Base-by-base conservation (phyloP, 2,113 vertebrate genomes). In the Holacanthus passer region DNA sequence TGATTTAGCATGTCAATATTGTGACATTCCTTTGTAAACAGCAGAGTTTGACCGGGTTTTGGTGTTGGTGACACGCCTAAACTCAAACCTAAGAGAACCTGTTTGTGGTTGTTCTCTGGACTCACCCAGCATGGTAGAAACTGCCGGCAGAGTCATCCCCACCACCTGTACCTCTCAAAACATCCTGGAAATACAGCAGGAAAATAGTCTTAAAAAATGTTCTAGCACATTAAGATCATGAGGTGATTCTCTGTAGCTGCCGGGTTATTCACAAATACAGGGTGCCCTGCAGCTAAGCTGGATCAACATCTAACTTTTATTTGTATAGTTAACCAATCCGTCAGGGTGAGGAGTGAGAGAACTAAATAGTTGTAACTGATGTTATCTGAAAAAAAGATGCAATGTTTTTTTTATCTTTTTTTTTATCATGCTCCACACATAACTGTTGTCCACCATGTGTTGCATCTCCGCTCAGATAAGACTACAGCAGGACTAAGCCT, bases 41-140 rank as follows among this genome's bases (percentile, higher is more conserved):
- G 7, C n/a, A 20, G 22, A 53, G 56, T 83, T 78, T 78, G 24
- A 27, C 62, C 1, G n/a, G 50, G 55, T 85, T 84, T 85, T 75
- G 81, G 84, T 86, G 75, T 81, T 5, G n/a, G 52, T 60, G 83
- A 83, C 89, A 92, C 86, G 8, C 90, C 90, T 79, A 73, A 60
- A 39, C 66, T 84, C 37, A 53, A 67, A 72, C 45, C 73, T 78
- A 7, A 87, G 58, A 82, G 41, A 91, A 91, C 90, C 89, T 68
- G 89, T 92, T 93, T 86, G 53, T 50, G 2, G 60, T 45, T 67
- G 66, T 62, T 48, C 37, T 83, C 76, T 80, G 43, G 78, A 82
- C 60, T 76, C 60, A 75, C 16, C 70, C 73, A 78, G 55, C 37
- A 37, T 0, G 32, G 7, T 11, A 77, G 53, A 77, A 90, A 84